phyloP scores from a whole-genome alignment of 2,888 invertebrate species.

The Drosophila yooni region DNA sequence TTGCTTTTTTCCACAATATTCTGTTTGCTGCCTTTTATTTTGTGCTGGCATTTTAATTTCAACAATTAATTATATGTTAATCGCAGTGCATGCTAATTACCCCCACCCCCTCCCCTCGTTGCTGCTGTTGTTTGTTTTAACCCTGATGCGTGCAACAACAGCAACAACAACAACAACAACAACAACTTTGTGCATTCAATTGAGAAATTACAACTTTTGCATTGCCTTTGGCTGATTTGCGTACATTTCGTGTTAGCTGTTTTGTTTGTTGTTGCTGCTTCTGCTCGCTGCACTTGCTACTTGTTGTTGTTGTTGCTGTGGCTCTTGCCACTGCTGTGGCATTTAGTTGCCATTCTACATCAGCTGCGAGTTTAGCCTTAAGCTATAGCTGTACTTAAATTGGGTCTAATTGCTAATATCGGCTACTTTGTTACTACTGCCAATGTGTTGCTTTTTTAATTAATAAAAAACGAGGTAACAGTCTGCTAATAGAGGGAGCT shows the following conservation, averaged over 20 bases:
- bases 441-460: constrained; percentile 22
- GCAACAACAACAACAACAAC: constrained; percentile 29
- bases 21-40: constrained; percentile 51
- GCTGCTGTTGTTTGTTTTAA: constrained; percentile 47
- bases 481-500: background rate
- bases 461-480: background rate
- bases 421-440: constrained; percentile 30
- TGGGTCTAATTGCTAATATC: constrained; percentile 59
- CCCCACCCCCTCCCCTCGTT: constrained; percentile 33
- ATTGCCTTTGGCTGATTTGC: constrained; percentile 74
- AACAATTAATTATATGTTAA: constrained; percentile 82
- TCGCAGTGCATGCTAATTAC: constrained; percentile 81
- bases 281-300: constrained; percentile 1
- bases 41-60: constrained; percentile 49
- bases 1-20: constrained; percentile 35
- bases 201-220: constrained; percentile 78
- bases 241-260: constrained; percentile 66
- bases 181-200: constrained; percentile 73
- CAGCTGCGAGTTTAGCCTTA: constrained; percentile 26
- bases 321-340: constrained; percentile 5
- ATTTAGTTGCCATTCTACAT: constrained; percentile 23
- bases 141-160: constrained; percentile 77
- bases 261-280: constrained; percentile 15
- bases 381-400: constrained; percentile 44
- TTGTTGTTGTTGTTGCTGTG: constrained; percentile 24